Conservation (phyloP, 35 echinoderm and acorn worm genomes). For the Eucidaris tribuloides region DNA sequence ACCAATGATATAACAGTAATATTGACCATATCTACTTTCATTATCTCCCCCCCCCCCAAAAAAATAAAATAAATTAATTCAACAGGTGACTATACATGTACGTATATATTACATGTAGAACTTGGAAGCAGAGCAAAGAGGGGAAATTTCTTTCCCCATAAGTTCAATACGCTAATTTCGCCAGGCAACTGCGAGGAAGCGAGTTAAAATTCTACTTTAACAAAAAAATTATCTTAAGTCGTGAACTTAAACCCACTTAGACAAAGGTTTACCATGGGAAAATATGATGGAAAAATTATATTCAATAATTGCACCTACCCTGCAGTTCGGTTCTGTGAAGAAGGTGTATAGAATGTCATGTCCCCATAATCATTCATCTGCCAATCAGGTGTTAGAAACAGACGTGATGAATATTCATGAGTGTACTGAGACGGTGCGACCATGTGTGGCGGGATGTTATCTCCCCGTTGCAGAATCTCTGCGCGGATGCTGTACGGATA, state of each 20-base stretch:
- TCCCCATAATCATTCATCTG: conserved; percentile 20
- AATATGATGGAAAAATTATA: not conserved
- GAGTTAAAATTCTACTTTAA: not conserved
- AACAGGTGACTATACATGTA: no score
- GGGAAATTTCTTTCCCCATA: not conserved
- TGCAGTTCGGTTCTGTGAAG: conserved; percentile 1
- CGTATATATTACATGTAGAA: no score
- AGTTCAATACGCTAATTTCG: not conserved
- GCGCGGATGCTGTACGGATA: not conserved
- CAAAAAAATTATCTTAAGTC: not conserved
- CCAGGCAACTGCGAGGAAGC: not conserved
- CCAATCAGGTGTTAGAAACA: not conserved
- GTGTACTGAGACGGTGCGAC: not conserved
- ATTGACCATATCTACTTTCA: no score
- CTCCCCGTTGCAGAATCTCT: not conserved
- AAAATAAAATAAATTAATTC: no score
- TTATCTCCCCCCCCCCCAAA: no score
- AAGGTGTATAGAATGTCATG: conserved; percentile 2
- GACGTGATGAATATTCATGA: not conserved
- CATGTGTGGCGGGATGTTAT: not conserved
- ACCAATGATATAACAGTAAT: no score
- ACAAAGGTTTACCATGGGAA: not conserved
- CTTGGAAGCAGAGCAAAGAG: not conserved
- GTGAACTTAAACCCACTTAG: not conserved
- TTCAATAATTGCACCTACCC: not conserved